Percentiles rank a stretch among this genome's conserved stretches.
phyloP scores from a whole-genome alignment of 2,113 vertebrate genomes.

The Thamnaconus septentrionalis region DNA sequence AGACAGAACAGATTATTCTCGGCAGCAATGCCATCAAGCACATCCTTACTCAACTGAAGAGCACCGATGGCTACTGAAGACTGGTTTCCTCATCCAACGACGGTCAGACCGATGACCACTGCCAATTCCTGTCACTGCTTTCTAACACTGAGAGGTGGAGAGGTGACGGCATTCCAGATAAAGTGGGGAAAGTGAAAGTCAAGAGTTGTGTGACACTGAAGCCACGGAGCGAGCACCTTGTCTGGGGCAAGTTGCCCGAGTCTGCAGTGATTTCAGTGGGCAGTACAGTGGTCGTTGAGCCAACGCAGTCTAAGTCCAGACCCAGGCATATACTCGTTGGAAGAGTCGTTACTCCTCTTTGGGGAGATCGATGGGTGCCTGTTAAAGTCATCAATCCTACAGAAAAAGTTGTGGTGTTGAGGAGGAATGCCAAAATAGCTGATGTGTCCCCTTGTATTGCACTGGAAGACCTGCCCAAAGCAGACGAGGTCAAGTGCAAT shows the following conservation, averaged over 20 bases:
- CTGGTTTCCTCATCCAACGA: neutral
- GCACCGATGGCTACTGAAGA: neutral
- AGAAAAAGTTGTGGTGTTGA: no score
- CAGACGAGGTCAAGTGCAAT: no score
- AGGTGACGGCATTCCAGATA: constrained; percentile 9
- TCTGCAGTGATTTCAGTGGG: constrained; percentile 14
- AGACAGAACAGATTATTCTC: constrained; percentile 32
- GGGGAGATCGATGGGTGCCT: constrained; percentile 10
- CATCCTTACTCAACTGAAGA: constrained; percentile 5
- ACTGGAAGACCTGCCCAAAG: no score
- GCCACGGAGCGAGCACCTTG: constrained; percentile 12
- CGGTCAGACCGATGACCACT: neutral
- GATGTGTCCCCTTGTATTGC: no score
- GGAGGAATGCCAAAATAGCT: no score
- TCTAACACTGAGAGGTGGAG: neutral
- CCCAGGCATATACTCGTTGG: constrained; percentile 18
- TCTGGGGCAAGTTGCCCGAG: constrained; percentile 17
- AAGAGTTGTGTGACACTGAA: constrained; percentile 6
- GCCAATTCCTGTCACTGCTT: constrained; percentile 18
- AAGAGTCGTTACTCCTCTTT: constrained; percentile 11
- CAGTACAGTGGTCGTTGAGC: constrained; percentile 21
- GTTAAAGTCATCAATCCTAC: constrained; percentile 1
- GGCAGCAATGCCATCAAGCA: constrained; percentile 35
- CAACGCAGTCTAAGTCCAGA: constrained; percentile 12
- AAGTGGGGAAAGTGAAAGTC: constrained; percentile 15